A percentile compares a stretch with the other conserved stretches of the same genome.
Conservation (phyloP, 2,797 vertebrate species). For the Chelmon rostratus region DNA sequence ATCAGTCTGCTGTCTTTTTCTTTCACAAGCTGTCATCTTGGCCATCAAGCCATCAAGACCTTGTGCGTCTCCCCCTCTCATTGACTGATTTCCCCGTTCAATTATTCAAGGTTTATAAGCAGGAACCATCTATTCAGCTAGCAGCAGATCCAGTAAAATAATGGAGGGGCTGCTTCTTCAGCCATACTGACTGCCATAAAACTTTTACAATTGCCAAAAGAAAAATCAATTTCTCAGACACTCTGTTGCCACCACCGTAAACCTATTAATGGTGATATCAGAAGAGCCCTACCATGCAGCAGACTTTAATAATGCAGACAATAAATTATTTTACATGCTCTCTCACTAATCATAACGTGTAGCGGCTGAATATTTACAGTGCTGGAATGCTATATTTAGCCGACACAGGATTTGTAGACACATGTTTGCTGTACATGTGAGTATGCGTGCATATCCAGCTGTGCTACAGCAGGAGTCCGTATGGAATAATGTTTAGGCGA, state of each 20-base stretch:
- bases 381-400: slow-evolving; percentile 53
- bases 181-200: slow-evolving; percentile 82
- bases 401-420: slow-evolving; percentile 14
- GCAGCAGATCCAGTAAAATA: slow-evolving; percentile 79
- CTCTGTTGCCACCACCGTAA: slow-evolving; percentile 69
- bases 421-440: neutral
- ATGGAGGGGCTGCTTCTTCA: slow-evolving; percentile 77
- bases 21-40: slow-evolving; percentile 79
- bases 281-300: slow-evolving; percentile 46
- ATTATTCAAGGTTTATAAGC: slow-evolving; percentile 88
- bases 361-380: slow-evolving; percentile 55
- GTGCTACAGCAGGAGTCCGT: neutral
- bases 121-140: slow-evolving; percentile 79
- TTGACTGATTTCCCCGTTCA: slow-evolving; percentile 82
- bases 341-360: slow-evolving; percentile 75
- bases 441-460: neutral
- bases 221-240: slow-evolving; percentile 80
- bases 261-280: slow-evolving; percentile 76
- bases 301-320: slow-evolving; percentile 68
- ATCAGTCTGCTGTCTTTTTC: slow-evolving; percentile 78
- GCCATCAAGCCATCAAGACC: slow-evolving; percentile 75
- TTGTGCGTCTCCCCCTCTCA: slow-evolving; percentile 64
- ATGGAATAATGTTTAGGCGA: slow-evolving; percentile 6
- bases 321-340: slow-evolving; percentile 72
- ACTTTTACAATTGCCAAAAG: slow-evolving; percentile 82